Conservation (phyloP, 2,888 invertebrate genomes). For the Scaptomyza reducta region DNA sequence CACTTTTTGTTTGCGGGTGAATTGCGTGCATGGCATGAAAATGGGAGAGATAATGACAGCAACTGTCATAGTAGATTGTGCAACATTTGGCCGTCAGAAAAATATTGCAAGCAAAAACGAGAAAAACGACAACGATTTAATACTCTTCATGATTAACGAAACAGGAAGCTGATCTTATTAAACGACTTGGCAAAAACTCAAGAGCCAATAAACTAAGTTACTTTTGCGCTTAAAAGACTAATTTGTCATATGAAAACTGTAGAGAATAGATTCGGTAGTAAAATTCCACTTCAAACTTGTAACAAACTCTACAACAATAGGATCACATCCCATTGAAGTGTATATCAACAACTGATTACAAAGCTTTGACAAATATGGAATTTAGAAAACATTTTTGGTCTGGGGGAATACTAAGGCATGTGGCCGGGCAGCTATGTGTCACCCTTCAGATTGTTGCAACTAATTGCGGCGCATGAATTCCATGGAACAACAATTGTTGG, state of each 20-base stretch:
- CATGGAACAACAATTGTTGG: conserved; percentile 16
- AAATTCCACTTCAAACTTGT: background rate
- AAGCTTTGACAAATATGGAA: background rate
- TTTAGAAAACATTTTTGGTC: conserved; percentile 4
- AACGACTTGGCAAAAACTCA: too few species aligned
- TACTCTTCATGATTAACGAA: conserved; percentile 12
- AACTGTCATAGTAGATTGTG: conserved; percentile 46
- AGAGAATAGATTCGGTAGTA: too few species aligned
- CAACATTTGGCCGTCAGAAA: conserved; percentile 44
- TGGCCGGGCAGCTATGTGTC: conserved; percentile 28
- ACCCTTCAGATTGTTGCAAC: conserved; percentile 16
- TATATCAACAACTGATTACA: conserved; percentile 25
- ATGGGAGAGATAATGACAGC: conserved; percentile 62
- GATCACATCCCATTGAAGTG: background rate
- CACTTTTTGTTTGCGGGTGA: conserved; percentile 12
- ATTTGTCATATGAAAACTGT: too few species aligned
- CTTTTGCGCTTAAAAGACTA: too few species aligned
- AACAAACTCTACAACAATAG: background rate
- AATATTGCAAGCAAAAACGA: background rate
- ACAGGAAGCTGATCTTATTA: background rate
- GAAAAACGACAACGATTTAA: background rate
- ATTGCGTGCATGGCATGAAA: conserved; percentile 59
- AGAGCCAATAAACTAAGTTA: too few species aligned
- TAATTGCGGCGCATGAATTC: conserved; percentile 11
- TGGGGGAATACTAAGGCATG: conserved; percentile 4